Conservation (phyloP, 2,888 invertebrate species). For the Escarpia spicata region DNA sequence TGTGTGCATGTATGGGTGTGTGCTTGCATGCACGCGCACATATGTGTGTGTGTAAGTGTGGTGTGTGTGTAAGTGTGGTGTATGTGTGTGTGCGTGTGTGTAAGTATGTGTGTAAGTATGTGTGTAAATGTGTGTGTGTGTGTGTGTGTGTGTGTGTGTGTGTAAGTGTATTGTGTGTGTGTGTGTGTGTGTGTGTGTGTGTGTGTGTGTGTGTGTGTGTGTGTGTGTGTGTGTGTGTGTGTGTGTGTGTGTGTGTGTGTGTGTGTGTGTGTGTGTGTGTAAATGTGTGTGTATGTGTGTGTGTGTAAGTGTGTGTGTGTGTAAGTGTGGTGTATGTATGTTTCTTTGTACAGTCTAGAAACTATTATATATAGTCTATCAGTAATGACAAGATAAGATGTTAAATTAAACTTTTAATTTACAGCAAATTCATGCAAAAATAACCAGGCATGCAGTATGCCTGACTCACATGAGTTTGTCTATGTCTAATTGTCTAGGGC, state of each 20-base stretch:
- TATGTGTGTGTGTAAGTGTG: too few relatives aligned
- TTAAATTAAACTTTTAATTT: not conserved
- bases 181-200: not conserved
- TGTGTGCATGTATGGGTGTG: too few relatives aligned
- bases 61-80: slow-evolving; percentile 38
- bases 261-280: not conserved
- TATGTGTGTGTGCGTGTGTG: slow-evolving; percentile 36
- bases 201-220: slow-evolving; percentile 24
- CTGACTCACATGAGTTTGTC: too few relatives aligned
- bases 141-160: slow-evolving; percentile 25
- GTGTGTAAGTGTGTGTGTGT: slow-evolving; percentile 18
- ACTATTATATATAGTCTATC: too few relatives aligned
- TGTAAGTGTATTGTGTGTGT: slow-evolving; percentile 24
- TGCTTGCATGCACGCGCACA: too few relatives aligned
- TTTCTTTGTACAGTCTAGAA: too few relatives aligned
- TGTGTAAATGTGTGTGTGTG: slow-evolving; percentile 27
- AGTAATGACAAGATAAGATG: not conserved
- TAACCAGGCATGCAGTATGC: too few relatives aligned
- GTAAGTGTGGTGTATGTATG: slow-evolving; percentile 18
- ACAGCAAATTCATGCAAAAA: too few relatives aligned
- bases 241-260: slow-evolving; percentile 20
- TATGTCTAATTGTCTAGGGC: too few relatives aligned
- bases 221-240: slow-evolving; percentile 25
- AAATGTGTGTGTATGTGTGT: not conserved
- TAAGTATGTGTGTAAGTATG: slow-evolving; percentile 22